Conservation (phyloP, 2,888 invertebrate genomes). For the Parelbella ahira region DNA sequence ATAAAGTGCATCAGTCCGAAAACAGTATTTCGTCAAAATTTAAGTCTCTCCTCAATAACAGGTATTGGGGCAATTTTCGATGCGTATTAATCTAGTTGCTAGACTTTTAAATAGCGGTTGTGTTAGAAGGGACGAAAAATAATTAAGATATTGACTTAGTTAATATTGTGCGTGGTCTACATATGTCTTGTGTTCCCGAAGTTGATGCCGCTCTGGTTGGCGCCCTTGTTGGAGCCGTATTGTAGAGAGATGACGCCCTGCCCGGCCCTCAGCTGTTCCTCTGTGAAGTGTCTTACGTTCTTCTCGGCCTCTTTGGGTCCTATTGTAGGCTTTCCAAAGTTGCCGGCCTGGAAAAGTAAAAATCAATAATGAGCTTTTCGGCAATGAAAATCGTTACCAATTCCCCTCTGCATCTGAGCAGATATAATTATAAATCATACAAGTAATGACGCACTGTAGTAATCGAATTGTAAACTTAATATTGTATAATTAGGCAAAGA, state of each 20-base stretch:
- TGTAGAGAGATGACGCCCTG: slow-evolving; percentile 96
- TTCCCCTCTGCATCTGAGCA: no score
- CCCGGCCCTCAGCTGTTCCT: slow-evolving; percentile 96
- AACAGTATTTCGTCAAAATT: background rate
- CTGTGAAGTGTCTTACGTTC: slow-evolving; percentile 95
- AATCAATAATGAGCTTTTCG: no score
- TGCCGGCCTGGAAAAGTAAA: slow-evolving; percentile 82
- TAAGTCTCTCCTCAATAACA: background rate
- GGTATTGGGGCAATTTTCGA: no score
- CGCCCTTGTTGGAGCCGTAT: slow-evolving; percentile 98
- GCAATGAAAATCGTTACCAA: no score
- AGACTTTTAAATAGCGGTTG: slow-evolving; percentile 5
- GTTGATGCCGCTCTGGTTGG: slow-evolving; percentile 97
- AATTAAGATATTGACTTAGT: slow-evolving; percentile 21
- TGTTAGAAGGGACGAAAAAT: no score
- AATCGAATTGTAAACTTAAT: no score
- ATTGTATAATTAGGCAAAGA: no score
- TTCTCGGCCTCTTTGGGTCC: slow-evolving; percentile 98
- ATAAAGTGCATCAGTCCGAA: no score
- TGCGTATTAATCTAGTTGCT: no score
- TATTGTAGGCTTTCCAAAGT: slow-evolving; percentile 92
- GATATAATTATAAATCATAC: no score
- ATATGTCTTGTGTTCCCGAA: slow-evolving; percentile 98
- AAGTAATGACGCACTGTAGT: no score
- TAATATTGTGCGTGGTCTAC: slow-evolving; percentile 74